Conservation (phyloP, 1,140 invertebrate genomes). For the Trichomalopsis sarcophagae region DNA sequence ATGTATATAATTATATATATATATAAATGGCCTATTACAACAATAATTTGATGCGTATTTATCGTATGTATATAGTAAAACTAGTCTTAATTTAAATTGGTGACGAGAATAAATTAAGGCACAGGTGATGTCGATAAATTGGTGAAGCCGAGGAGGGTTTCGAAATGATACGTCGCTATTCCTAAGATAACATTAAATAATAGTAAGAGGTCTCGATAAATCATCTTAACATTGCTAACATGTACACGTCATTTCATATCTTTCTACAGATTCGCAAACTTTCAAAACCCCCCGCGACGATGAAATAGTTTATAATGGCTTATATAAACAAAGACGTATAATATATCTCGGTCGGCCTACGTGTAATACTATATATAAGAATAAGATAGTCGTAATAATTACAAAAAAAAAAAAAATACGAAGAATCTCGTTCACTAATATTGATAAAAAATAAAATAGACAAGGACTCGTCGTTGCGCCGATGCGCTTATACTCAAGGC, state of each 20-base stretch:
- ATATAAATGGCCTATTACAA: conserved; percentile 30
- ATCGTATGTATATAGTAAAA: not conserved
- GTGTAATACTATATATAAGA: conserved; percentile 7
- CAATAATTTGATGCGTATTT: conserved; percentile 12
- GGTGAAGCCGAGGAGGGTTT: conserved; percentile 32
- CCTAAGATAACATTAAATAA: not conserved
- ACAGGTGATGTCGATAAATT: conserved; percentile 45
- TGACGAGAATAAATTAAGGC: conserved; percentile 52
- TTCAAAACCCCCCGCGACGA: conserved; percentile 26
- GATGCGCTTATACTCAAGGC: conserved; percentile 14
- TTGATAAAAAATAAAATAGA: conserved; percentile 33
- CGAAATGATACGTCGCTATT: not conserved
- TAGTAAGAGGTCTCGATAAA: not conserved
- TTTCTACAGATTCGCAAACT: not conserved
- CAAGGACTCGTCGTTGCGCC: conserved; percentile 10
- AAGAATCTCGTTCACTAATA: conserved; percentile 31
- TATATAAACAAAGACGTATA: not conserved
- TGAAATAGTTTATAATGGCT: conserved; percentile 8
- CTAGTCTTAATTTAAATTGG: conserved; percentile 40
- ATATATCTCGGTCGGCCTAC: not conserved
- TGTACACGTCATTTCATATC: not conserved
- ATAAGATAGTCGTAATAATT: conserved; percentile 8
- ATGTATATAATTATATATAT: conserved; percentile 4
- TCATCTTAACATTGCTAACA: not conserved
- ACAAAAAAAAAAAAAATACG: conserved; percentile 11